Percentiles rank a stretch among this genome's conserved stretches.
phyloP scores from a whole-genome alignment of 2,888 invertebrate species.

The Eilema sororculum region DNA sequence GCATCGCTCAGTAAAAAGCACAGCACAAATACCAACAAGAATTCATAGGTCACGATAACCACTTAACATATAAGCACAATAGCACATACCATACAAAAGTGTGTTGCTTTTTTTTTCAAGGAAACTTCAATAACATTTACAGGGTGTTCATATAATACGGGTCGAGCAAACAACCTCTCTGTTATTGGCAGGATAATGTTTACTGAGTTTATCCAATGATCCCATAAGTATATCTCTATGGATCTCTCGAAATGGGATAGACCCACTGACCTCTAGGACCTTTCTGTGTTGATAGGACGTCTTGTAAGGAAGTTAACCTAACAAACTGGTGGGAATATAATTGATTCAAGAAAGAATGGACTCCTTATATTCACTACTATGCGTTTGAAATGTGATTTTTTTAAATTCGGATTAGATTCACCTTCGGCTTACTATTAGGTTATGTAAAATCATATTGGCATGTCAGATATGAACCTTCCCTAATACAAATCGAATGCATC shows the following conservation, averaged over 20 bases:
- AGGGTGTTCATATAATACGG: neutral
- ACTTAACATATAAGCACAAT: no score
- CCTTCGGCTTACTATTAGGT: no score
- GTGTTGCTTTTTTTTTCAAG: neutral
- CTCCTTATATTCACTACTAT: no score
- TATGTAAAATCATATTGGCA: no score
- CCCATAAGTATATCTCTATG: neutral
- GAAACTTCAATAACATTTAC: constrained; percentile 6
- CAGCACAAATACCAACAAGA: no score
- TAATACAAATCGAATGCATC: no score
- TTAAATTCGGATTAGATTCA: no score
- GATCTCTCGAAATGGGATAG: neutral
- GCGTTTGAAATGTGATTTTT: no score
- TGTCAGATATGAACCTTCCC: no score
- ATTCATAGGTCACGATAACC: no score
- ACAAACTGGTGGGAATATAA: neutral
- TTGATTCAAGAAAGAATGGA: neutral
- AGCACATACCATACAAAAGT: no score
- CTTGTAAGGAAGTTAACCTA: neutral
- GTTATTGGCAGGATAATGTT: constrained; percentile 8
- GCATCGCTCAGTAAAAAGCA: no score
- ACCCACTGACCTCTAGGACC: neutral
- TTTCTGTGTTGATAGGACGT: neutral
- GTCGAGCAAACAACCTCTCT: neutral
- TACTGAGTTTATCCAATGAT: neutral